Evolutionary conservation across 2,888 invertebrate species (phyloP).

Genomic region (Matsumyia berberina): DNA sequence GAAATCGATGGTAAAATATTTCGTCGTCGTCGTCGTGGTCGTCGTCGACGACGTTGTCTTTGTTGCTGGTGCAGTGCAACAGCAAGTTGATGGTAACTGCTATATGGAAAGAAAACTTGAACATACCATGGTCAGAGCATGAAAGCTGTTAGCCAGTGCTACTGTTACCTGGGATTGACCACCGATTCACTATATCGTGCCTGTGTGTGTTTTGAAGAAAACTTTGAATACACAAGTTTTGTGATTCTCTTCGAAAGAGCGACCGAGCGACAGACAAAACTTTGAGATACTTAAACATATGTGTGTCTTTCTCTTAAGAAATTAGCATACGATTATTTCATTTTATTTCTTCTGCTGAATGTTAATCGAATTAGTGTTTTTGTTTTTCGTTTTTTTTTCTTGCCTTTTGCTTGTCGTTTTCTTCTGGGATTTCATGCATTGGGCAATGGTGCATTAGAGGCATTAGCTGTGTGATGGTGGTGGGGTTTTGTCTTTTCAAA

Average conservation of each 20-base stretch:
- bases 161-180: conserved; percentile 38
- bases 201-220: conserved; percentile 49
- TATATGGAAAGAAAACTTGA: conserved; percentile 69
- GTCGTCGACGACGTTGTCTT: conserved; percentile 36
- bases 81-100: conserved; percentile 57
- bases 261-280: conserved; percentile 20
- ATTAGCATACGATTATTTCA: conserved; percentile 52
- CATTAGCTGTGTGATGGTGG: not conserved
- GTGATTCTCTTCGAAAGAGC: conserved; percentile 21
- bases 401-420: conserved; percentile 5
- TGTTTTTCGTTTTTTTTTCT: conserved; percentile 26
- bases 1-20: conserved; percentile 79
- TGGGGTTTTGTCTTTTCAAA: conserved; percentile 18
- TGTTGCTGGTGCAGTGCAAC: conserved; percentile 49
- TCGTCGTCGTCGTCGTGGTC: conserved; percentile 26
- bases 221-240: conserved; percentile 50
- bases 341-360: conserved; percentile 48
- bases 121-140: conserved; percentile 52
- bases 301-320: conserved; percentile 52
- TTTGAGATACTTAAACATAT: not conserved
- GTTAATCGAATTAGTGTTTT: conserved; percentile 39
- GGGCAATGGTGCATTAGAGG: conserved; percentile 61
- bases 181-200: not conserved
- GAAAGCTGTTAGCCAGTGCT: conserved; percentile 56
- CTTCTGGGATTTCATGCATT: conserved; percentile 31